Percentiles rank a stretch among this genome's conserved stretches.
These are phyloP conservation scores for Acanthosepion lycidas DNA, from an alignment of 2,888 invertebrate species.

Conservation along the genomic window DNA sequence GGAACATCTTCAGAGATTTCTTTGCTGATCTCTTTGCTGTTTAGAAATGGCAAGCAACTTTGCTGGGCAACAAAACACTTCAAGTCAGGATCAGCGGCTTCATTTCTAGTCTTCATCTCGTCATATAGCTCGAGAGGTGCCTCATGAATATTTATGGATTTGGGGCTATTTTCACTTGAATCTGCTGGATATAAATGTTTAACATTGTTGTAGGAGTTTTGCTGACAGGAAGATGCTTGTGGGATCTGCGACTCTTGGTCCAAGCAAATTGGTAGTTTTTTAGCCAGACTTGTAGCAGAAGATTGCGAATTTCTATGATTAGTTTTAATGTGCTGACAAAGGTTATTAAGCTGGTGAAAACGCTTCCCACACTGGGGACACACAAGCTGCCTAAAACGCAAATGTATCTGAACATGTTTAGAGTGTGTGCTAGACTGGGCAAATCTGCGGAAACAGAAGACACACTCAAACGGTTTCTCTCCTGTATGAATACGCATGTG, in stretches of 20 bases:
- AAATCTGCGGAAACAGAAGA: not conserved
- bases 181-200: not conserved
- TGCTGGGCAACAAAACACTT: too few species aligned
- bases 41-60: too few species aligned
- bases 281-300: not conserved
- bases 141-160: not conserved
- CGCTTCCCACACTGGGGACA: not conserved
- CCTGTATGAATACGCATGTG: conserved; percentile 94
- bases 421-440: not conserved
- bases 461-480: not conserved
- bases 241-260: not conserved
- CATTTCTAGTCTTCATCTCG: too few species aligned
- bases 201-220: not conserved
- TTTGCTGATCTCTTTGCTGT: too few species aligned
- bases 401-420: not conserved
- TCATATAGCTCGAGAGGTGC: too few species aligned
- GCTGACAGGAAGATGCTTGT: not conserved
- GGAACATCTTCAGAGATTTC: not conserved
- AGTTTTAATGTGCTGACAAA: not conserved
- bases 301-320: not conserved
- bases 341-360: not conserved
- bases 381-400: not conserved
- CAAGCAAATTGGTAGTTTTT: not conserved
- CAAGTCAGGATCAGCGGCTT: too few species aligned
- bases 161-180: not conserved